Conservation (phyloP, 2,888 invertebrate genomes). For the Tiliacea aurago region DNA sequence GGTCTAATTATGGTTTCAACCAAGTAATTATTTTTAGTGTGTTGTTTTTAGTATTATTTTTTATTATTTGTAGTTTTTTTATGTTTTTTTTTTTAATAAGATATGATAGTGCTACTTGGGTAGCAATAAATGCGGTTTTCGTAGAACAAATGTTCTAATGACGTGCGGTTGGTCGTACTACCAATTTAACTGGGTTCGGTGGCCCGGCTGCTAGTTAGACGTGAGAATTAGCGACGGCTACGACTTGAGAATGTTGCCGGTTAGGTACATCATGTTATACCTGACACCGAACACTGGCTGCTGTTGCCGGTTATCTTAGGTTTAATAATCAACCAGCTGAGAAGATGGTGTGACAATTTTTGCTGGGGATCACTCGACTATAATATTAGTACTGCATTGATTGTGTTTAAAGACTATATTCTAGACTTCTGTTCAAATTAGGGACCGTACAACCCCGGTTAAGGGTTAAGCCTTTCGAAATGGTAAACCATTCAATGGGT, state of each 20-base stretch:
- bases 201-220: neutral
- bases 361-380: neutral
- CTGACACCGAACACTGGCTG: neutral
- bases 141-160: neutral
- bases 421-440: neutral
- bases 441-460: too few relatives aligned
- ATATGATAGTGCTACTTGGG: too few relatives aligned
- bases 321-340: neutral
- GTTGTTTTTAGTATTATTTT: too few relatives aligned
- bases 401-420: constrained; percentile 12
- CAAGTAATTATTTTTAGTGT: too few relatives aligned
- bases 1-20: too few relatives aligned
- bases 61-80: too few relatives aligned
- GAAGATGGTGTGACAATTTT: neutral
- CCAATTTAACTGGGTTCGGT: neutral
- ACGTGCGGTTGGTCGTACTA: neutral
- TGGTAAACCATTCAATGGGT: too few relatives aligned
- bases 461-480: too few relatives aligned
- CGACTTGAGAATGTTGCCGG: too few relatives aligned
- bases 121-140: neutral
- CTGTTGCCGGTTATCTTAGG: neutral
- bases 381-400: neutral
- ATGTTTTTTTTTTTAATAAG: too few relatives aligned
- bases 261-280: neutral
- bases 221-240: neutral